Percentiles rank a stretch among this genome's conserved stretches.
Conservation (phyloP, 2,113 vertebrate species). For the Cryptotis parvus region DNA sequence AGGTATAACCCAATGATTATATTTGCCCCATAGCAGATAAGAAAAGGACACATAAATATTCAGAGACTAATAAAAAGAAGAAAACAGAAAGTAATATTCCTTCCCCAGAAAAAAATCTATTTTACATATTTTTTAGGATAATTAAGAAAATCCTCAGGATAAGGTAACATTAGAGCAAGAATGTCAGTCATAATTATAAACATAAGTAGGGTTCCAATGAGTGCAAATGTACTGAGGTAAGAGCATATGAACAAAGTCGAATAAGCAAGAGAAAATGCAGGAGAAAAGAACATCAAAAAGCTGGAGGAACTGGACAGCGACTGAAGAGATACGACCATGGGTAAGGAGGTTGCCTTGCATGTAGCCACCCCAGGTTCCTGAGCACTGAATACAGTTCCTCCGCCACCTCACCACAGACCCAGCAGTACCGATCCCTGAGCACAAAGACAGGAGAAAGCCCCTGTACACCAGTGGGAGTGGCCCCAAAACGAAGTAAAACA, state of each 20-base stretch:
- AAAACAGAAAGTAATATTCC: neutral
- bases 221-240: neutral
- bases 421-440: neutral
- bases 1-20: no score
- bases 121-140: neutral
- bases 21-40: no score
- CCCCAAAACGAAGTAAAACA: no score
- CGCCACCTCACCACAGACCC: neutral
- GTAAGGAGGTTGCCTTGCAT: neutral
- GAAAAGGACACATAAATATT: neutral
- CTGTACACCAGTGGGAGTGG: no score
- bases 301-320: neutral
- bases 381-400: neutral
- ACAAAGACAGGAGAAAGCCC: neutral
- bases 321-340: neutral
- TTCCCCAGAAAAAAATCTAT: neutral
- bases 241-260: neutral
- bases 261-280: neutral
- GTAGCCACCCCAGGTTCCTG: neutral
- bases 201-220: neutral
- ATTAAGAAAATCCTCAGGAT: neutral
- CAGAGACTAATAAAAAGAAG: neutral
- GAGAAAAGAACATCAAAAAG: neutral
- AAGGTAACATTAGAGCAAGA: neutral
- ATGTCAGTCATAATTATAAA: neutral